Base-by-base conservation (phyloP, 2,888 invertebrate genomes). In the Prenolepis imparis region DNA sequence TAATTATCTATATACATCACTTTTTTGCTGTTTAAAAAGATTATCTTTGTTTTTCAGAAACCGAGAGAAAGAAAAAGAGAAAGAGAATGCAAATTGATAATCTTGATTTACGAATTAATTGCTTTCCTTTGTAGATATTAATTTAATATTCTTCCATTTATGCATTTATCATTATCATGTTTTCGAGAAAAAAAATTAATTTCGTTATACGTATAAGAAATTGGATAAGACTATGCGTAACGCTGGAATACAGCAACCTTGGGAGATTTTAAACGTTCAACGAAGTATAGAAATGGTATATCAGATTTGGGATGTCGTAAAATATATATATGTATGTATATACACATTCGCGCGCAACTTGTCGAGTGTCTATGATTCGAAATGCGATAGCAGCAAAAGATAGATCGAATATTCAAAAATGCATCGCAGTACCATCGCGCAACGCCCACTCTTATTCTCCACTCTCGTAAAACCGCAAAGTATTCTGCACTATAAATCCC, bases 341-440 rank as follows among this genome's bases (percentile, higher is more conserved):
- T 55, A 57, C 24, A 66, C 52, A 67, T 5, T 72, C 52, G 52
- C 73, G 15, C 52, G 52, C 73, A n/a, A 44, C 28, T 64, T 63
- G 74, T 28, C 3, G 39, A 39, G 32, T 36, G 12, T 57, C 52
- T 15, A 64, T 21, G 41, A 64, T 32, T 66, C 36, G 61, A 18
- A 18, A n/a, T 63, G 32, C 41, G 52, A 64, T 11, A 36, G 78
- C 52, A 70, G 67, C 48, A 44, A 83, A n/a, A 77, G 74, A 85
- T 82, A 83, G 82, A 89, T 84, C 83, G 74, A 84, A 84, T 68
- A 83, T 77, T 89, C 81, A 88, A 85, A 89, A 88, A 89, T 87
- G 83, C 84, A 89, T 85, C 85, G 82, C 12, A 57, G 64, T 18
- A 28, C 52, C 75, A 36, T 77, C 52, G 15, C 52, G 57, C 32